phyloP scores from a whole-genome alignment of 35 echinoderm and acorn worm species.

The Amphiura filiformis region DNA sequence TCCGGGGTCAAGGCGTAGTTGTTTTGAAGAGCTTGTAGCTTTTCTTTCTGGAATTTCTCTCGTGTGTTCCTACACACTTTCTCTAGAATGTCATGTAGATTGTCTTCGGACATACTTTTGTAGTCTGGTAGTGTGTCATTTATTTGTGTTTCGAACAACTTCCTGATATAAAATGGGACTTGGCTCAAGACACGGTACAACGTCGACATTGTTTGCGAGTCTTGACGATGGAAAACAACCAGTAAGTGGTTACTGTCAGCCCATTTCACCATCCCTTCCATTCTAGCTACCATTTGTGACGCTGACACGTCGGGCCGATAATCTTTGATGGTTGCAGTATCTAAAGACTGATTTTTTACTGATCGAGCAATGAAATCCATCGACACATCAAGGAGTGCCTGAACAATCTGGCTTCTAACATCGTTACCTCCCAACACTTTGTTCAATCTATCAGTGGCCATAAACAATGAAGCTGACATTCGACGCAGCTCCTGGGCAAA shows the following conservation, averaged over 20 bases:
- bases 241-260: too few species aligned
- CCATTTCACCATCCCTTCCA: too few species aligned
- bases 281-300: too few species aligned
- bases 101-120: conserved; percentile 1
- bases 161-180: too few species aligned
- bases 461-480: conserved; percentile 32
- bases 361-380: conserved; percentile 37
- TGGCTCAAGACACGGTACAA: too few species aligned
- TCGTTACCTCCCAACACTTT: conserved; percentile 5
- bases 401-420: conserved; percentile 17
- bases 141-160: too few species aligned
- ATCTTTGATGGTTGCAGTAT: background rate
- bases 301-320: background rate
- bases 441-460: conserved; percentile 3
- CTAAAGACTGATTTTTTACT: background rate
- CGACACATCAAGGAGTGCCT: conserved; percentile 23
- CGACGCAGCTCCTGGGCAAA: conserved; percentile 24
- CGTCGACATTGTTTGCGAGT: too few species aligned
- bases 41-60: background rate
- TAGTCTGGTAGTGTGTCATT: background rate
- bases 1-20: conserved; percentile 35
- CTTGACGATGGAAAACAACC: too few species aligned
- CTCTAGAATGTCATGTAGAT: conserved; percentile 21
- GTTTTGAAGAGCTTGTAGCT: conserved; percentile 1
- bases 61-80: conserved; percentile 18